A percentile compares a stretch with the other conserved stretches of the same genome.
These are phyloP conservation scores for Microplitis deprimator DNA, from an alignment of 2,888 invertebrate genomes.

Conservation along the genomic window DNA sequence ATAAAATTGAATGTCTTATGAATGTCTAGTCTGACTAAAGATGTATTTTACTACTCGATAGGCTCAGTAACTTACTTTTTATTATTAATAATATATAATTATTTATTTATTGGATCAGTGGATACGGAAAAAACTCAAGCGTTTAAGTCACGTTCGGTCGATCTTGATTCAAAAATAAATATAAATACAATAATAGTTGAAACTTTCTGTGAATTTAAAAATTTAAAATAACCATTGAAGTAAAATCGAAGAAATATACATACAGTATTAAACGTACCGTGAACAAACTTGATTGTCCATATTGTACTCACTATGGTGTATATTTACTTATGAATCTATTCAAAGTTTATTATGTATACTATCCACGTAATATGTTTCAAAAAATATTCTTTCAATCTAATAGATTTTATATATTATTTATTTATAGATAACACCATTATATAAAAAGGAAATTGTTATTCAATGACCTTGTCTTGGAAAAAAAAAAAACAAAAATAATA, in stretches of 20 bases:
- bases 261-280: slow-evolving; percentile 60
- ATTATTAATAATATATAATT: not conserved
- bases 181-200: slow-evolving; percentile 3
- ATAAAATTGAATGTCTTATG: too few species aligned
- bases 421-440: too few species aligned
- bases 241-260: slow-evolving; percentile 49
- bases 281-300: slow-evolving; percentile 69
- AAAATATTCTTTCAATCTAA: not conserved
- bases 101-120: not conserved
- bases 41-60: too few species aligned
- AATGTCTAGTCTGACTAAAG: too few species aligned
- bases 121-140: not conserved
- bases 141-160: not conserved
- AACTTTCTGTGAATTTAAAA: not conserved
- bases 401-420: not conserved
- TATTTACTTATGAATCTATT: not conserved
- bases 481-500: too few species aligned
- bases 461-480: too few species aligned
- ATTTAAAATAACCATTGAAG: slow-evolving; percentile 45
- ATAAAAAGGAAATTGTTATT: too few species aligned
- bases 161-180: not conserved
- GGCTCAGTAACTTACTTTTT: too few species aligned
- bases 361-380: not conserved
- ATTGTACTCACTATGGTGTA: slow-evolving; percentile 58
- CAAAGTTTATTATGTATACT: not conserved